Percentiles rank a stretch among this genome's conserved stretches.
Evolutionary conservation across 1,140 invertebrate genomes (phyloP).

Genomic region (Manduca sexta): DNA sequence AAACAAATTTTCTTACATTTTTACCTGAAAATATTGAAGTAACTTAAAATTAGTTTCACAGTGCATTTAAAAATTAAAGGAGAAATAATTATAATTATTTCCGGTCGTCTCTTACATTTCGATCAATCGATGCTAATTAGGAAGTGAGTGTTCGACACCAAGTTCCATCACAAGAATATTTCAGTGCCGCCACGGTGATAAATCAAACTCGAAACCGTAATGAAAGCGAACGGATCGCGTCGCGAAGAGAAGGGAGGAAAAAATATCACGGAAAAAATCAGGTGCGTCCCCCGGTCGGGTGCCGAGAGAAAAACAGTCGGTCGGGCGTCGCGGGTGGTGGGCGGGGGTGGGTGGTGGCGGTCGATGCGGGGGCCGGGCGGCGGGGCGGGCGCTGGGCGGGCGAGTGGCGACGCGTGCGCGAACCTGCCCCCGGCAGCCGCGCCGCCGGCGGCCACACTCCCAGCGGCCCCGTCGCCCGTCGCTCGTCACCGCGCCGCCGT

Average conservation of each 20-base stretch:
- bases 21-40: neutral
- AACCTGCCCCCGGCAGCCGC: constrained; percentile 20
- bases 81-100: neutral
- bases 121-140: constrained; percentile 67
- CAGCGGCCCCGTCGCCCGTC: constrained; percentile 56
- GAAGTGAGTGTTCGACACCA: constrained; percentile 65
- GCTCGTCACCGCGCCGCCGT: constrained; percentile 41
- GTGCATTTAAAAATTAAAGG: neutral
- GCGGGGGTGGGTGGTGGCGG: constrained; percentile 44
- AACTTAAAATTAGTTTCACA: neutral
- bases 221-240: constrained; percentile 72
- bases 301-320: constrained; percentile 67
- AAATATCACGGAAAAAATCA: constrained; percentile 73
- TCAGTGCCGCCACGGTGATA: constrained; percentile 68
- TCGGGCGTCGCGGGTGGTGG: constrained; percentile 50
- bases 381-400: constrained; percentile 32
- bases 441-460: constrained; percentile 51
- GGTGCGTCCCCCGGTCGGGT: constrained; percentile 68
- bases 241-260: constrained; percentile 70
- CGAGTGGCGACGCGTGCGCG: constrained; percentile 45
- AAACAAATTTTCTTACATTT: too few species aligned
- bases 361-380: constrained; percentile 37
- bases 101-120: constrained; percentile 29
- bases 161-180: constrained; percentile 68
- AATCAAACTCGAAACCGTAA: constrained; percentile 74